Evolutionary conservation across 1,140 invertebrate genomes (phyloP), one percentile per base, ranked within the genome.

Genomic region (Drosophila oshimai): DNA sequence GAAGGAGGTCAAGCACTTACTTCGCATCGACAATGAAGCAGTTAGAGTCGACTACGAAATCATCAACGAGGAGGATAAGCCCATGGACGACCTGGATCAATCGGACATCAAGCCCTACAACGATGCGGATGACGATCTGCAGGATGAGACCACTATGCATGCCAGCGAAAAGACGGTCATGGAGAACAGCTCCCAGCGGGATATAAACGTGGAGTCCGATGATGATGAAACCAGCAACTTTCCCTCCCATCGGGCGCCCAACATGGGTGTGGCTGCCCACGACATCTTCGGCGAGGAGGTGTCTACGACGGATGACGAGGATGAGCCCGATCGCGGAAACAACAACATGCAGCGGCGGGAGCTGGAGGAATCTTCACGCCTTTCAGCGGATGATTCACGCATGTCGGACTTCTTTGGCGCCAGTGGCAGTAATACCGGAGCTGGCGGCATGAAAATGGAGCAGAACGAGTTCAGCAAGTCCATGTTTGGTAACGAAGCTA

Each of bases 11-110:
- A 98, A 99, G 91, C 92, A 97, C 51, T 92, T 99, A 13, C 93
- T 99, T 9, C 93, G 97, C 74, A 95, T 95, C n/a, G 98, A 99
- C 90, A 97, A 97, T 90, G 97, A 98, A 90, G 97, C 98, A 6
- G 95, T 96, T 2, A 94, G 94, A 80, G 96, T 99, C 1, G 96
- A 95, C 51, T 99, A 96, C 95, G 98, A 99, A 91, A 95, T 99
- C 0, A 95, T 99, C 26, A 96, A 95, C 73, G 97, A 98, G 90
- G 97, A 98, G 89, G 96, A 93, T 39, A 79, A 88, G 12, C 84
- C 90, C 0, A 93, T 93, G 81, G 90, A 93, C 33, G 71, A 79
- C 2, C 17, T 74, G 18, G 86, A 90, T 61, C 33, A 93, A 65
- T 92, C 62, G 71, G 81, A 86, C 2, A 58, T 93, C 1, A 92